Percentiles rank a stretch among this genome's conserved stretches.
Conservation (phyloP, 2,113 vertebrate genomes). For the Trematocara unimaculatum region DNA sequence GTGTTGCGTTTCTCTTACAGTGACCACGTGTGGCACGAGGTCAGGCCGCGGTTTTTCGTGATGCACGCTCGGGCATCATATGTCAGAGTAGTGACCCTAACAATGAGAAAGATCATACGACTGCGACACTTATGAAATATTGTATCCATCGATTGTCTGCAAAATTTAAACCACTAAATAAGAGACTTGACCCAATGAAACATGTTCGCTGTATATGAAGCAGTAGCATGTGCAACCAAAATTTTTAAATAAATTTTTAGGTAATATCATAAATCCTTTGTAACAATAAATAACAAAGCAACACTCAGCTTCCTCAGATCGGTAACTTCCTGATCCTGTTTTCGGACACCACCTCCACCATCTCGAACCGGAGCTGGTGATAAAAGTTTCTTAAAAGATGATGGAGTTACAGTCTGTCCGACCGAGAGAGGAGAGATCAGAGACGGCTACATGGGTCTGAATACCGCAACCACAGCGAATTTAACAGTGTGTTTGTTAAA, state of each 20-base stretch:
- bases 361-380: fast-evolving
- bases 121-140: background rate
- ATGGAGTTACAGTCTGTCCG: background rate
- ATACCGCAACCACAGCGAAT: fast-evolving
- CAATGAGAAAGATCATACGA: fast-evolving
- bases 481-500: fast-evolving
- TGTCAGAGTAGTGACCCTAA: background rate
- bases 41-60: fast-evolving
- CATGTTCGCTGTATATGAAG: fast-evolving
- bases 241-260: fast-evolving
- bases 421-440: fast-evolving
- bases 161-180: background rate
- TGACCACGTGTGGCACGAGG: fast-evolving
- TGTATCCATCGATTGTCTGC: fast-evolving
- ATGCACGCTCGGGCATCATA: background rate
- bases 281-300: background rate
- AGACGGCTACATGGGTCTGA: fast-evolving
- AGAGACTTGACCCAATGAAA: background rate
- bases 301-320: background rate
- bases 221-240: background rate
- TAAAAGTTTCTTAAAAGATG: background rate
- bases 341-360: background rate
- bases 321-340: background rate
- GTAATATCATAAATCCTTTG: background rate
- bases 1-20: background rate